These are phyloP conservation scores for Wiebesia pumilae DNA, from an alignment of 1,140 invertebrate species.

Conservation along the genomic window DNA sequence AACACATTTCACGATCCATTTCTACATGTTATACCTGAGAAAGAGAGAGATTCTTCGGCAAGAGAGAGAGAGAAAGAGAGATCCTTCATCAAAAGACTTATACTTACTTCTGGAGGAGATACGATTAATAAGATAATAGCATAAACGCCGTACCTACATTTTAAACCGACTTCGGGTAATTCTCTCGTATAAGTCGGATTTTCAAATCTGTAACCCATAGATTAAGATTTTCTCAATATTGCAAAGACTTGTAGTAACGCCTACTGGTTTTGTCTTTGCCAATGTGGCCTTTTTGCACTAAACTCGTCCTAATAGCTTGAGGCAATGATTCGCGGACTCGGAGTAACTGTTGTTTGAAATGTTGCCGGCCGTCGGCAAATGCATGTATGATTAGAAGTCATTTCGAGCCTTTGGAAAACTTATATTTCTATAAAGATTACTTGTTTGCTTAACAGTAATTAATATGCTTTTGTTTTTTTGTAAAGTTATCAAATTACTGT, in stretches of 20 bases:
- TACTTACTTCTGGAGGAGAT: background rate
- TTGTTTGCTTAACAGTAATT: background rate
- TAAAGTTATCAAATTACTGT: too few species aligned
- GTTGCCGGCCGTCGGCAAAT: constrained; percentile 24
- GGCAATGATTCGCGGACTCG: background rate
- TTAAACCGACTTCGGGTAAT: constrained; percentile 7
- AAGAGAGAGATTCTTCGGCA: background rate
- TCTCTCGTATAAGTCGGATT: constrained; percentile 20
- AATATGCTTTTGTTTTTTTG: too few species aligned
- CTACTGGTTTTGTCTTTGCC: constrained; percentile 7
- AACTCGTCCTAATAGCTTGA: background rate
- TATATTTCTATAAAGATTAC: too few species aligned
- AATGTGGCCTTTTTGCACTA: constrained; percentile 11
- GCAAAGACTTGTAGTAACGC: background rate
- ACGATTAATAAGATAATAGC: constrained; percentile 43
- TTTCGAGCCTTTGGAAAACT: background rate
- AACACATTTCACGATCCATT: background rate
- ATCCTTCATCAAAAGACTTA: background rate
- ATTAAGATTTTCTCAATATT: constrained; percentile 19
- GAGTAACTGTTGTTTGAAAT: background rate
- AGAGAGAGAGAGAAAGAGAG: background rate
- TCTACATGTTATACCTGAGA: background rate
- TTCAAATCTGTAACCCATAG: background rate
- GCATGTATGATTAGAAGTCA: background rate
- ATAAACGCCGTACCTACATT: background rate